phyloP scores from a whole-genome alignment of 2,113 vertebrate species.

The Cephalopterus ornatus region DNA sequence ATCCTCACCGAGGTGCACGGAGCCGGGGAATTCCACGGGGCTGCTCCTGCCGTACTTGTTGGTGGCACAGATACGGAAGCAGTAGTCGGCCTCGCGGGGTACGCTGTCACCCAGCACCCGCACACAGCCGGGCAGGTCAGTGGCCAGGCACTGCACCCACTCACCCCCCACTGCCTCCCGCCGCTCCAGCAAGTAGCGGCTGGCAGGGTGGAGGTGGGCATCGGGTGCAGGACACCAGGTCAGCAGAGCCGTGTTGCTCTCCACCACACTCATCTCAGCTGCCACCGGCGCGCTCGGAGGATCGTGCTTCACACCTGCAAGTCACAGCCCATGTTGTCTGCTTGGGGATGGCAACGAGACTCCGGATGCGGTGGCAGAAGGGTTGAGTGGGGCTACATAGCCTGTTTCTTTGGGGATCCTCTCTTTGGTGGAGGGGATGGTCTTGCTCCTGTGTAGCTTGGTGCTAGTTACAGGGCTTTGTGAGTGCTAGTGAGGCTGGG shows the following conservation, averaged over 20 bases:
- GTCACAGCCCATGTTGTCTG: background rate
- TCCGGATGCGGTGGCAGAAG: fast-evolving
- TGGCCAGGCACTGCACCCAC: constrained; percentile 92
- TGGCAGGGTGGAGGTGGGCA: constrained; percentile 77
- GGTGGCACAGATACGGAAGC: constrained; percentile 87
- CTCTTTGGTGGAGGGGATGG: background rate
- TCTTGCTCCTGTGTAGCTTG: background rate
- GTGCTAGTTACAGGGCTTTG: background rate
- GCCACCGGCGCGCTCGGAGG: constrained; percentile 84
- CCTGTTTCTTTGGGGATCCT: background rate
- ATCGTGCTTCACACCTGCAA: constrained; percentile 81
- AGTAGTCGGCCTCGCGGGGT: constrained; percentile 87
- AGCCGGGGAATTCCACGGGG: constrained; percentile 86
- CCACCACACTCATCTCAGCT: constrained; percentile 85
- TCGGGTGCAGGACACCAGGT: constrained; percentile 86
- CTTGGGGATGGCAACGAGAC: fast-evolving
- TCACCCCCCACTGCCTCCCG: constrained; percentile 83
- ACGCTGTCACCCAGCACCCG: constrained; percentile 90
- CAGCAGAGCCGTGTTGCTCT: constrained; percentile 85
- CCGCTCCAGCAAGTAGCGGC: constrained; percentile 87
- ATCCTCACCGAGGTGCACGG: constrained; percentile 87
- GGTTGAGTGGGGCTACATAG: background rate
- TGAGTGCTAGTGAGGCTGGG: background rate
- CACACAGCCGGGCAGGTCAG: constrained; percentile 83
- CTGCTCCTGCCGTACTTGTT: constrained; percentile 88